A percentile compares a stretch with the other conserved stretches of the same genome.
phyloP scores from a whole-genome alignment of 2,888 invertebrate species.

The Drosophila sordidapex region DNA sequence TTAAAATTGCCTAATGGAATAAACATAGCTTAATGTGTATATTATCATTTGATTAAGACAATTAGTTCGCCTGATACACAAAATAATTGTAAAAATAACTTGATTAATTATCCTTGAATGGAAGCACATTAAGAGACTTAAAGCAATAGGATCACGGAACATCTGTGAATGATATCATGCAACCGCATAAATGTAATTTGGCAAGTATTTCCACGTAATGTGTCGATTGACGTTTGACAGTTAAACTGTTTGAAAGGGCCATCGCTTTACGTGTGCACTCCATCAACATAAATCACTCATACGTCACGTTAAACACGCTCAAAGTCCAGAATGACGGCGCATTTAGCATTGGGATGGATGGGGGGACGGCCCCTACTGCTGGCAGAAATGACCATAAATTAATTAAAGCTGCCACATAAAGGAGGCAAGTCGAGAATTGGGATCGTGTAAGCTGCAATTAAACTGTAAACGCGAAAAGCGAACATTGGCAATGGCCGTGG shows the following conservation, averaged over 20 bases:
- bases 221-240: constrained; percentile 63
- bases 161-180: constrained; percentile 1
- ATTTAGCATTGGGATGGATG: constrained; percentile 35
- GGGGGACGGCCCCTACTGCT: constrained; percentile 7
- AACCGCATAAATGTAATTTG: background rate
- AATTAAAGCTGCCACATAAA: constrained; percentile 60
- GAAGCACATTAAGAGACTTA: background rate
- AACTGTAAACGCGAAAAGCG: constrained; percentile 73
- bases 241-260: constrained; percentile 48
- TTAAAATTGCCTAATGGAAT: background rate
- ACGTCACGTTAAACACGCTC: constrained; percentile 78
- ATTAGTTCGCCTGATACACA: background rate
- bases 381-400: constrained; percentile 73
- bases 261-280: constrained; percentile 56
- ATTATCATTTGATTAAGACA: background rate
- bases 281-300: constrained; percentile 77
- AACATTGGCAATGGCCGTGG: constrained; percentile 38
- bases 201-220: constrained; percentile 10
- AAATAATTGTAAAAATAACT: background rate
- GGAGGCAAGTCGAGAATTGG: constrained; percentile 44
- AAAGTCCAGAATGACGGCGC: constrained; percentile 67
- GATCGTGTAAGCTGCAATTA: constrained; percentile 70
- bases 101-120: background rate
- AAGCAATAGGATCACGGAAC: background rate
- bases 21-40: too few species aligned